These are phyloP conservation scores for Drosophila trapezifrons DNA, from an alignment of 1,140 invertebrate genomes.

Conservation along the genomic window DNA sequence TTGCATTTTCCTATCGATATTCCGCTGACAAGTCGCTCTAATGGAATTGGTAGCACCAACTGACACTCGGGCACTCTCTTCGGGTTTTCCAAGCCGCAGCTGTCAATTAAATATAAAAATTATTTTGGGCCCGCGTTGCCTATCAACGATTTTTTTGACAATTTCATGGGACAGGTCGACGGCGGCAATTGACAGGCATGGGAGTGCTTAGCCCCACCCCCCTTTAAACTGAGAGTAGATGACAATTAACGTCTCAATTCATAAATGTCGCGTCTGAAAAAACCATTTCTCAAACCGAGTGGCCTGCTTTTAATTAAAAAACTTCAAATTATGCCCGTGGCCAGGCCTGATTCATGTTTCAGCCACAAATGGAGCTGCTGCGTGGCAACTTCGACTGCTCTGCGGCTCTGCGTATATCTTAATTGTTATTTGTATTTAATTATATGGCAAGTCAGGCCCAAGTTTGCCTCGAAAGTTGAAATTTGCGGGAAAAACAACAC, in stretches of 20 bases:
- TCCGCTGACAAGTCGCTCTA: constrained; percentile 51
- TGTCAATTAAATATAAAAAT: constrained; percentile 76
- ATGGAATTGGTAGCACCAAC: constrained; percentile 60
- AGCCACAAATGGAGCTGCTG: constrained; percentile 34
- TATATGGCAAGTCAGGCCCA: constrained; percentile 47
- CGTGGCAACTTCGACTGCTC: constrained; percentile 7
- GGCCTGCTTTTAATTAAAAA: constrained; percentile 68
- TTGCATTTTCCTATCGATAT: constrained; percentile 6
- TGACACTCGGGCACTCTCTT: constrained; percentile 44
- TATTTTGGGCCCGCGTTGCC: constrained; percentile 56
- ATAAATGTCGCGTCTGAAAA: constrained; percentile 54
- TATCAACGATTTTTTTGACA: constrained; percentile 67
- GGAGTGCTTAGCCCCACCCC: constrained; percentile 21
- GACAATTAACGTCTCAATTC: constrained; percentile 75
- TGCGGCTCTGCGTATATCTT: constrained; percentile 41
- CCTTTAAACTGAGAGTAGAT: constrained; percentile 20
- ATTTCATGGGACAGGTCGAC: constrained; percentile 64
- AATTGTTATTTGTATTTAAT: constrained; percentile 75
- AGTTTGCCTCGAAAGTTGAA: constrained; percentile 46
- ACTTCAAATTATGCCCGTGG: constrained; percentile 47
- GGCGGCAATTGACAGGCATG: constrained; percentile 43
- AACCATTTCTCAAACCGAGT: constrained; percentile 32
- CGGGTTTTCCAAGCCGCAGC: constrained; percentile 29
- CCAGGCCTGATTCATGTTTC: constrained; percentile 26
- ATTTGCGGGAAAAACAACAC: constrained; percentile 41